Evolutionary conservation across 2,113 vertebrate genomes (phyloP), one percentile per base, ranked within the genome.

Genomic region (Phasianus colchicus): DNA sequence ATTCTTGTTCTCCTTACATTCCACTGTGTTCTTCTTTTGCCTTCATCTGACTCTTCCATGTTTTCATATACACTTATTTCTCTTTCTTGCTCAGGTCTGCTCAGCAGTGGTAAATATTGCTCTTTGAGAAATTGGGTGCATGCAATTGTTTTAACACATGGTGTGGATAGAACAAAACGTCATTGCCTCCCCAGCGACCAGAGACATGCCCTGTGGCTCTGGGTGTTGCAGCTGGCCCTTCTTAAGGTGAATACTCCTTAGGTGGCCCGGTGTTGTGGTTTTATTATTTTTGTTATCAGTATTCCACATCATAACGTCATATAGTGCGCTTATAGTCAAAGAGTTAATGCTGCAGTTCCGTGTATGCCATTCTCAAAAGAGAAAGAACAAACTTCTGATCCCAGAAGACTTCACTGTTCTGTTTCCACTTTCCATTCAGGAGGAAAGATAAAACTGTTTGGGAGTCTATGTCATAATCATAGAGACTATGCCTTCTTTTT

Each of bases 71-170:
- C 25, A 40, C 11, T 63, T 42, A 9, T 5, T 52, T 67, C 61
- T 67, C 70, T 42, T 58, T 81, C 22, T 71, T 40, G 30, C 11
- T 16, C 11, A 34, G 20, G 3, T 52, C 32, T 72, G 60, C 20
- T 18, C 30, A 22, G 34, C 4, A 18, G 34, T 22, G 42, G 22
- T 27, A 22, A 19, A 7, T 0, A 36, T 6, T 10, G 7, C 13
- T 47, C 1, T 50, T 34, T 71, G 47, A 42, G 34, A 8, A 42
- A 2, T 0, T 5, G 13, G 5, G 8, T 22, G 14, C 9, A 6
- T 27, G 6, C 3, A 7, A 21, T 32, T 52, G 10, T n/a, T 86
- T 64, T 10, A 40, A 5, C 29, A 48, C 12, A 19, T n/a, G 42
- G 10, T 40, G 9, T 32, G 32, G 67, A 9, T 27, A 38, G 18